Evolutionary conservation across 2,797 vertebrate genomes (phyloP).

Genomic region (Kryptolebias ocellatus): DNA sequence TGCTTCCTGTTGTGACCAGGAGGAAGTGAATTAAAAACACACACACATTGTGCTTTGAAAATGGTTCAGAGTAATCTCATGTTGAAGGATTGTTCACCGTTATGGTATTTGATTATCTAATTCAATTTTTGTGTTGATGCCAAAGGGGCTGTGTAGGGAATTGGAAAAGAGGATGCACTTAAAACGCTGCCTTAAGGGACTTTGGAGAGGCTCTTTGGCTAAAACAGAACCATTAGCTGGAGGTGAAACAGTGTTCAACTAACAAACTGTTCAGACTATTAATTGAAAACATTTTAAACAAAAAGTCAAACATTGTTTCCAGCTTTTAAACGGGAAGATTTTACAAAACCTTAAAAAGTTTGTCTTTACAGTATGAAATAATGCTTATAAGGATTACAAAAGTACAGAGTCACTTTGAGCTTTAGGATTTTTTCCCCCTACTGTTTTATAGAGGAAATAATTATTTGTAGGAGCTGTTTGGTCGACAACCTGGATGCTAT

Average conservation of each 20-base stretch:
- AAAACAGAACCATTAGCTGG: neutral
- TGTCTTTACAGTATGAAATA: too few species aligned
- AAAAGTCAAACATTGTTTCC: neutral
- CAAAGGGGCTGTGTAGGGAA: constrained; percentile 6
- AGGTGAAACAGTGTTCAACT: neutral
- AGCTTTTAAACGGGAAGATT: too few species aligned
- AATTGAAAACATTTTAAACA: neutral
- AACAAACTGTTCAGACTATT: neutral
- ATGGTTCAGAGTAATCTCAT: constrained; percentile 19
- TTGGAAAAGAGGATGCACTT: constrained; percentile 9
- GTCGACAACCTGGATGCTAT: neutral
- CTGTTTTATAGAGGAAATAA: neutral
- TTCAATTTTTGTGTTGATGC: constrained; percentile 4
- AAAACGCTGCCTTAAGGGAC: neutral
- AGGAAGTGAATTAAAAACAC: constrained; percentile 32
- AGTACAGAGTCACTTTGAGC: too few species aligned
- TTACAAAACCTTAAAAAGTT: too few species aligned
- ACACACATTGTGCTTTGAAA: constrained; percentile 20
- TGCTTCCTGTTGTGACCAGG: constrained; percentile 58
- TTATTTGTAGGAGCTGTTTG: neutral
- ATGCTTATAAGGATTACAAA: too few species aligned
- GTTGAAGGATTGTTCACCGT: constrained; percentile 13
- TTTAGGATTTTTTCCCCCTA: neutral
- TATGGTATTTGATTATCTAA: constrained; percentile 24
- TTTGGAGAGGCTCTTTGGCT: neutral